Evolutionary conservation across 2,113 vertebrate genomes (phyloP).

Genomic region (Thalassarche chlororhynchos): DNA sequence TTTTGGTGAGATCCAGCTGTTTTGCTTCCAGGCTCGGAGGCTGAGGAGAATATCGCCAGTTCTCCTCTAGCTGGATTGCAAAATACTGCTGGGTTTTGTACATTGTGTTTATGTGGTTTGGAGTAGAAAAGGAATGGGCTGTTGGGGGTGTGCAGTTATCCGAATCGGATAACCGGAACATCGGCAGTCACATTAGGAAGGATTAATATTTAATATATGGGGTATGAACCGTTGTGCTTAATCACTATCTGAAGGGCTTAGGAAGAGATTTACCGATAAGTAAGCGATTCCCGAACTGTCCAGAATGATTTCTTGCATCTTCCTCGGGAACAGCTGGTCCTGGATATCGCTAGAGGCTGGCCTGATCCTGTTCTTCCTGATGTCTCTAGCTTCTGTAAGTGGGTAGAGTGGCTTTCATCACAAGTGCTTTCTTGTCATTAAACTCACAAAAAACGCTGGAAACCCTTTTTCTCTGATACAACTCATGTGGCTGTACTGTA

Average conservation of each 20-base stretch:
- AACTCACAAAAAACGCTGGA: neutral
- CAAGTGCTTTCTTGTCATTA: neutral
- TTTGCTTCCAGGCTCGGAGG: neutral
- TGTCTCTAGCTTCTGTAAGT: neutral
- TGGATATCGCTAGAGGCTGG: neutral
- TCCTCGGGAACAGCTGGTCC: neutral
- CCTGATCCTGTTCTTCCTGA: neutral
- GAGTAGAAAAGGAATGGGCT: neutral
- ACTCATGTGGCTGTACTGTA: neutral
- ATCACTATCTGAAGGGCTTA: constrained; percentile 24
- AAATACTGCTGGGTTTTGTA: neutral
- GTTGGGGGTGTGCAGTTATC: neutral
- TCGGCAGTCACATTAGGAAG: neutral
- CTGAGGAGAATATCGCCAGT: accelerated
- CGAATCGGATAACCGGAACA: neutral
- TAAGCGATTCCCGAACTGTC: neutral
- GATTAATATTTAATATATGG: constrained; percentile 47
- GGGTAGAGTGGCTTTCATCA: neutral
- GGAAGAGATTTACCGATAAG: neutral
- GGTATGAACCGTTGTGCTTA: neutral
- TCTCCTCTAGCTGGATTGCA: neutral
- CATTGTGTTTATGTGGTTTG: neutral
- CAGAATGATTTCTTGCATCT: constrained; percentile 2
- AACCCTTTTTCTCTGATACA: neutral
- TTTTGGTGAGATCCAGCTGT: neutral